These are phyloP conservation scores for Myotis findleyi DNA, from an alignment of 2,797 vertebrate genomes.

Conservation along the genomic window DNA sequence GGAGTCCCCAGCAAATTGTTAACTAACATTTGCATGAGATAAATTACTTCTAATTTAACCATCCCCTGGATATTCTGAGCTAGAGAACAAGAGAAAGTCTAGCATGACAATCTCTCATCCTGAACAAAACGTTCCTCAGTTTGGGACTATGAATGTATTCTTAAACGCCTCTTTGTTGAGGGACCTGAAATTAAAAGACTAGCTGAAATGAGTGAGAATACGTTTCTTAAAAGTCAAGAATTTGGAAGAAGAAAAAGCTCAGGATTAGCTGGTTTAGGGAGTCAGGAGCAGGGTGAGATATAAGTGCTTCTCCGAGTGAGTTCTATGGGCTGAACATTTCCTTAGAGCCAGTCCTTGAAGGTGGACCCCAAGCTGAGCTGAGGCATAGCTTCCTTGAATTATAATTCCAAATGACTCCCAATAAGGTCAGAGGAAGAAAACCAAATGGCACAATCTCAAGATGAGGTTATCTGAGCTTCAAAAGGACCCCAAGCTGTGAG, in stretches of 20 bases:
- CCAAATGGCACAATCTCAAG: constrained; percentile 1
- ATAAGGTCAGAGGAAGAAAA: constrained; percentile 46
- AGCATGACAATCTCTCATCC: neutral
- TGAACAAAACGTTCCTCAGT: constrained; percentile 37
- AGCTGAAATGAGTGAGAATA: neutral
- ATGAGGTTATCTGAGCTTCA: neutral
- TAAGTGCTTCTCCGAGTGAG: neutral
- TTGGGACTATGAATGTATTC: constrained; percentile 24
- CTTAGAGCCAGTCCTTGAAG: neutral
- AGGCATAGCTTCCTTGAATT: constrained; percentile 30
- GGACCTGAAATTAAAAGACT: neutral
- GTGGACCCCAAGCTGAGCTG: neutral
- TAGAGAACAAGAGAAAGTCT: constrained; percentile 28
- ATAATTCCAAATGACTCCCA: constrained; percentile 1
- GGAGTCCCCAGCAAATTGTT: constrained; percentile 3
- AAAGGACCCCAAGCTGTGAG: neutral
- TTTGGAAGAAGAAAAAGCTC: neutral
- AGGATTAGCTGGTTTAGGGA: neutral
- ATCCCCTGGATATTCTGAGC: constrained; percentile 25
- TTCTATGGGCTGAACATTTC: neutral
- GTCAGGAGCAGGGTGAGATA: neutral
- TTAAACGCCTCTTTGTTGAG: neutral
- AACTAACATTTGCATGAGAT: constrained; percentile 23
- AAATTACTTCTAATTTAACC: constrained; percentile 42
- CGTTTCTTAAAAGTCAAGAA: constrained; percentile 1